Conservation (phyloP, 2,888 invertebrate species). For the Tupiocoris notatus region DNA sequence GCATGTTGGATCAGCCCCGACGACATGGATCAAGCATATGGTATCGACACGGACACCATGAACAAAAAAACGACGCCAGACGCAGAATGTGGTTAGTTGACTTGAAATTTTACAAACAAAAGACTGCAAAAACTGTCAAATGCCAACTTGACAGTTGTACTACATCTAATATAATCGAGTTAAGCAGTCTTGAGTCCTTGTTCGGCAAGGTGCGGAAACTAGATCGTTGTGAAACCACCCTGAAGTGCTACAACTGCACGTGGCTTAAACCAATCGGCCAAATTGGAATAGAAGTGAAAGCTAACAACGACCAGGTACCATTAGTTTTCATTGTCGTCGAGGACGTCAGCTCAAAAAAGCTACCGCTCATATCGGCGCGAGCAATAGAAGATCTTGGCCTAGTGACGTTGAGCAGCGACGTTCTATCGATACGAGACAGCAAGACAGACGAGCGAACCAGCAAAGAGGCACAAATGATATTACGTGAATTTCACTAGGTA, state of each 20-base stretch:
- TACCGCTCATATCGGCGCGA: neutral
- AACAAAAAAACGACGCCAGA: neutral
- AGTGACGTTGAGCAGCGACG: neutral
- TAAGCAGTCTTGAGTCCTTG: neutral
- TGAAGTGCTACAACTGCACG: neutral
- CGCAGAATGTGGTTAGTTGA: neutral
- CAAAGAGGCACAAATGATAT: neutral
- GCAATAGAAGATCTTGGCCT: neutral
- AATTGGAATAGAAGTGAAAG: neutral
- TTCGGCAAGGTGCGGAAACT: neutral
- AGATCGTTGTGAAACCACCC: neutral
- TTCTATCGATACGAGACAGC: neutral
- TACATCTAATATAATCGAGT: neutral
- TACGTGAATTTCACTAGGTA: neutral
- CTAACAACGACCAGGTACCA: neutral
- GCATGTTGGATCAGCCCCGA: neutral
- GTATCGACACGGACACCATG: neutral
- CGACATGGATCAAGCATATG: neutral
- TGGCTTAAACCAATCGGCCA: neutral
- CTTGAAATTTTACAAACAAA: neutral
- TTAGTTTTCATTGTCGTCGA: neutral
- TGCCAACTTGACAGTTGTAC: neutral
- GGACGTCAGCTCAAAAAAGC: neutral
- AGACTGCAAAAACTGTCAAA: neutral
- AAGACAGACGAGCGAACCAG: neutral